A percentile compares a stretch with the other conserved stretches of the same genome.
These are phyloP conservation scores for Venustaconcha ellipsiformis DNA, from an alignment of 1,140 invertebrate genomes.

Conservation along the genomic window DNA sequence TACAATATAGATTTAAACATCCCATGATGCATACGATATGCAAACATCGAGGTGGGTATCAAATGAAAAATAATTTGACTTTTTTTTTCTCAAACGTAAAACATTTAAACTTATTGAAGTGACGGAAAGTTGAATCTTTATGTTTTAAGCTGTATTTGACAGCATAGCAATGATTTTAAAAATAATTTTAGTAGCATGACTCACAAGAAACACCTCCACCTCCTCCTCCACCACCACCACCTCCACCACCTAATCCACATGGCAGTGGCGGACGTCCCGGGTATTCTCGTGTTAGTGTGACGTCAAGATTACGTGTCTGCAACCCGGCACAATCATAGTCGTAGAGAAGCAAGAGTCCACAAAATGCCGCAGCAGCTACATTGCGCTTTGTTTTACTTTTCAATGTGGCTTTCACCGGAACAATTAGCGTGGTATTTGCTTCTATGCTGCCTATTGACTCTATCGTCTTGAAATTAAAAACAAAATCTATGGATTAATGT, in stretches of 20 bases:
- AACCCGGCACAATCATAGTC: slow-evolving; percentile 19
- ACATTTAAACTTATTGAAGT: too few species aligned
- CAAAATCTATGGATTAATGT: too few species aligned
- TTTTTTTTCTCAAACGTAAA: too few species aligned
- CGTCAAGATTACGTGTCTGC: slow-evolving; percentile 9
- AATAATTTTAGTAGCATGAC: too few species aligned
- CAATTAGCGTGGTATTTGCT: slow-evolving; percentile 21
- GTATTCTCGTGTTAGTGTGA: slow-evolving; percentile 11
- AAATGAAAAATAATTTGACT: too few species aligned
- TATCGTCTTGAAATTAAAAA: slow-evolving; percentile 4
- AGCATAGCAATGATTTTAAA: too few species aligned
- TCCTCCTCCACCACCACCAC: slow-evolving; percentile 9
- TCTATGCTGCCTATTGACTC: slow-evolving; percentile 16
- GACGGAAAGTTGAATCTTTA: too few species aligned
- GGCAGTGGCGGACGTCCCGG: slow-evolving; percentile 8
- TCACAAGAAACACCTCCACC: background rate
- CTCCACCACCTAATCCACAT: slow-evolving; percentile 2
- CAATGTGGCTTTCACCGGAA: slow-evolving; percentile 14
- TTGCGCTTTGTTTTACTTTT: slow-evolving; percentile 19
- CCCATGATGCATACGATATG: too few species aligned
- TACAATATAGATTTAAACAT: too few species aligned
- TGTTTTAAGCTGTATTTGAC: too few species aligned
- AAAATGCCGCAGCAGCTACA: slow-evolving; percentile 1
- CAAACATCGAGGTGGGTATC: too few species aligned
- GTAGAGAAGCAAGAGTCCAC: slow-evolving; percentile 20